Evolutionary conservation across 1,140 invertebrate species (phyloP).

Genomic region (Drosophila leontia): DNA sequence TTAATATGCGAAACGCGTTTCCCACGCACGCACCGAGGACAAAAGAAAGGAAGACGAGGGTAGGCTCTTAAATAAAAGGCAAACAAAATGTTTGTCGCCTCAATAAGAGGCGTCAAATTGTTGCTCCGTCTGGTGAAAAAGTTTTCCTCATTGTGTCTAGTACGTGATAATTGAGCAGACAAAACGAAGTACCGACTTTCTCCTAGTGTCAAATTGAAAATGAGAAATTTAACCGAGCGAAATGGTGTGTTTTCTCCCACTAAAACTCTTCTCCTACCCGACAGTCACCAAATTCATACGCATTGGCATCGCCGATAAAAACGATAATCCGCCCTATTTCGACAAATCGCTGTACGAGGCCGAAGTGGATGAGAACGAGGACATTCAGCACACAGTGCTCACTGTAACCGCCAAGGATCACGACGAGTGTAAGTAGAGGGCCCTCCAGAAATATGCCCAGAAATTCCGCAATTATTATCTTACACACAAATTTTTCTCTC

Average conservation of each 20-base stretch:
- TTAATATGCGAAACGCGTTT: constrained; percentile 72
- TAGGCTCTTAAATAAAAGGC: constrained; percentile 31
- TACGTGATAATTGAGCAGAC: constrained; percentile 47
- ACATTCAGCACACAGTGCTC: constrained; percentile 97
- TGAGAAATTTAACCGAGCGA: constrained; percentile 48
- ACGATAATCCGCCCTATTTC: constrained; percentile 99
- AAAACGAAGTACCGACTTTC: constrained; percentile 34
- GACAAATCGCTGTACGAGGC: constrained; percentile 98
- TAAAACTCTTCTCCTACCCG: background rate
- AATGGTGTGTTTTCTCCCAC: constrained; percentile 25
- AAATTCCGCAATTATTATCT: constrained; percentile 55
- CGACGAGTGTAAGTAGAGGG: constrained; percentile 96
- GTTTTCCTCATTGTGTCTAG: constrained; percentile 51
- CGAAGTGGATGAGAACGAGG: constrained; percentile 98
- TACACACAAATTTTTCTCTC: constrained; percentile 35
- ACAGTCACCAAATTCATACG: constrained; percentile 96
- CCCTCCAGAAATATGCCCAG: constrained; percentile 20
- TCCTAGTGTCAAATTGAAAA: constrained; percentile 36
- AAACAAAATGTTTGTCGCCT: constrained; percentile 61
- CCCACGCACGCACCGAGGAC: background rate
- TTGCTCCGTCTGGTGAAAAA: constrained; percentile 58
- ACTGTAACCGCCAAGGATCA: constrained; percentile 99
- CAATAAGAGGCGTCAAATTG: constrained; percentile 67
- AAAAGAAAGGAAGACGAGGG: constrained; percentile 12
- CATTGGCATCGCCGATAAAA: constrained; percentile 97